A percentile compares a stretch with the other conserved stretches of the same genome.
phyloP scores from a whole-genome alignment of 2,113 vertebrate species.

The Xiphophorus maculatus region DNA sequence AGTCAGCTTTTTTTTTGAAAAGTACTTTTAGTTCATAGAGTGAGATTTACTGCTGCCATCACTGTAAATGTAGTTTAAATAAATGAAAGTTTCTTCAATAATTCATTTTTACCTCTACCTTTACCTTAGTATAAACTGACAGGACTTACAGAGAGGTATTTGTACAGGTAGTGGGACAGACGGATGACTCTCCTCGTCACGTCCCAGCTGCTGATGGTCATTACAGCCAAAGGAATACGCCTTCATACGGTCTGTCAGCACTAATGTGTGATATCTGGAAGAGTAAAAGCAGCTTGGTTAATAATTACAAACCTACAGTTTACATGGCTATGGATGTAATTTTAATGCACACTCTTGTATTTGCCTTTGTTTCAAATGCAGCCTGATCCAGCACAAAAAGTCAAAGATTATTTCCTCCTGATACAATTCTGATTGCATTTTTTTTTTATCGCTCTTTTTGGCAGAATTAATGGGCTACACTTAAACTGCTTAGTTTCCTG shows the following conservation, averaged over 20 bases:
- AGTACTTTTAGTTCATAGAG: too few relatives aligned
- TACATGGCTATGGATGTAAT: not conserved
- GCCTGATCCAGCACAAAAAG: not conserved
- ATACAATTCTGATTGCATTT: not conserved
- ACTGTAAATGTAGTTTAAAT: not conserved
- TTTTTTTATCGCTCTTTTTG: not conserved
- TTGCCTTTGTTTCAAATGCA: not conserved
- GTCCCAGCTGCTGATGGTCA: slow-evolving; percentile 65
- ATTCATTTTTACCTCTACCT: not conserved
- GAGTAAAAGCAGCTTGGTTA: not conserved
- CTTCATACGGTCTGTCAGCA: slow-evolving; percentile 33
- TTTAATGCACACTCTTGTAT: not conserved
- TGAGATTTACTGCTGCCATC: not conserved
- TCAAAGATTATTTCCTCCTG: not conserved
- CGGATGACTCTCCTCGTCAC: slow-evolving; percentile 29
- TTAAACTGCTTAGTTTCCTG: not conserved
- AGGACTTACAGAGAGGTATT: slow-evolving; percentile 38
- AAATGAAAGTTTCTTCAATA: not conserved
- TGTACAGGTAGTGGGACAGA: slow-evolving; percentile 59
- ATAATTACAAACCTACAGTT: not conserved
- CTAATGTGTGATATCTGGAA: slow-evolving; percentile 69
- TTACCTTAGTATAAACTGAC: not conserved
- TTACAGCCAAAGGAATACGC: slow-evolving; percentile 71
- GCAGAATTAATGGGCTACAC: not conserved
- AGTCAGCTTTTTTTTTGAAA: too few relatives aligned